Base-by-base conservation (phyloP, 2,113 vertebrate species). In the Xenopus borealis region DNA sequence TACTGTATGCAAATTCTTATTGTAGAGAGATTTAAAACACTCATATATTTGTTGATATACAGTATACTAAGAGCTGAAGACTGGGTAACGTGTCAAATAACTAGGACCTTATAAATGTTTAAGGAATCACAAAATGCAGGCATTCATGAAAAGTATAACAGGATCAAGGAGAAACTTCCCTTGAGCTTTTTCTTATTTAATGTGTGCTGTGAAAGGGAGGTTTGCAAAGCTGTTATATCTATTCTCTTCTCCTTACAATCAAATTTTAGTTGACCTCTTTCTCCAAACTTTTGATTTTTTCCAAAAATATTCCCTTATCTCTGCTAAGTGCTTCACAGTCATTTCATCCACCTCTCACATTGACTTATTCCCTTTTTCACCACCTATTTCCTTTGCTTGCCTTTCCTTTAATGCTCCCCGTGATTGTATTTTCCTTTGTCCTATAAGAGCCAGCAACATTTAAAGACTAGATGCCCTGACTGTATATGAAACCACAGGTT, bases 371-470 rank as follows among this genome's bases (percentile, higher is more conserved):
- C 33, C 33, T 27, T 27, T 27, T 40, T 40, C 8, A 40, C 33
- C 75, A 40, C 33, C 33, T 7, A 40, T 9, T 33, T 40, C 76
- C 53, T 70, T 62, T 33, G 16, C 71, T 0, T 16, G 45, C 55
- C 76, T 72, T 40, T 62, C 4, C 59, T 74, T 59, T 69, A 67
- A 0, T 16, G 66, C 66, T 75, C 47, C 47, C 8, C 33, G 7
- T 72, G 30, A 80, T 63, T 78, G 85, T 71, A 84, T 71, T 83
- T 80, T 66, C 40, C 81, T 78, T 72, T 79, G 79, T 82, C 61
- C 77, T 81, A 82, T 86, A 83, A 85, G 81, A 79, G 82, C 11
- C 75, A 78, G 80, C 85, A 82, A 59, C 71, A 5, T 57, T 71
- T 11, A 27, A 84, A 58, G 69, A 59, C 82, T 81, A 7, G 1